A percentile compares a stretch with the other conserved stretches of the same genome.
Conservation (phyloP, 2,888 invertebrate species). For the Eubasilissa splendida region DNA sequence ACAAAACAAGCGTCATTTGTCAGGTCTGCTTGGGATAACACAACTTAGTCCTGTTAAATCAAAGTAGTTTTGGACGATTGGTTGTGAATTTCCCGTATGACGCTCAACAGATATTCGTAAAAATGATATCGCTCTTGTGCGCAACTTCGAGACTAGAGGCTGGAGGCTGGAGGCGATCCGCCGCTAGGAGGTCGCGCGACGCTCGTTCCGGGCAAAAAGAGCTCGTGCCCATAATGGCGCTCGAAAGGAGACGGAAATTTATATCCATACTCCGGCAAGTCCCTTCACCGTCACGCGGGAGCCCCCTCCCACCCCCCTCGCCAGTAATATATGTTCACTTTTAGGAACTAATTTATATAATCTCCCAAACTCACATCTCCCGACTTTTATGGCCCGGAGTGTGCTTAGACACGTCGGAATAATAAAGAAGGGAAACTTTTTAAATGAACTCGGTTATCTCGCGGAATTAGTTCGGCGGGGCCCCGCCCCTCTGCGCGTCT, state of each 20-base stretch:
- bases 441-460: constrained; percentile 37
- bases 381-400: constrained; percentile 15
- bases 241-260: constrained; percentile 24
- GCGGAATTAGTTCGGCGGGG: not conserved
- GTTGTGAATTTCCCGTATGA: too few species aligned
- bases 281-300: constrained; percentile 1
- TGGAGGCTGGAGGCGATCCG: too few species aligned
- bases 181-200: not conserved
- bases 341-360: constrained; percentile 40
- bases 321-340: constrained; percentile 33
- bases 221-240: not conserved
- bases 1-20: too few species aligned
- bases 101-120: too few species aligned
- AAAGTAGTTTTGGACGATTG: too few species aligned
- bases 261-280: constrained; percentile 9
- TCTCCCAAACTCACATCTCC: constrained; percentile 30
- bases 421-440: constrained; percentile 32
- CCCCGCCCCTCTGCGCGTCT: too few species aligned
- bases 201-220: not conserved
- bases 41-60: too few species aligned
- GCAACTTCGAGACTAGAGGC: too few species aligned
- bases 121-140: not conserved
- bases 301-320: not conserved
- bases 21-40: too few species aligned
- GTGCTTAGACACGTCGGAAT: constrained; percentile 30